A percentile compares a stretch with the other conserved stretches of the same genome.
These are phyloP conservation scores for Drosophila neoperkinsi DNA, from an alignment of 2,888 invertebrate species.

Conservation along the genomic window DNA sequence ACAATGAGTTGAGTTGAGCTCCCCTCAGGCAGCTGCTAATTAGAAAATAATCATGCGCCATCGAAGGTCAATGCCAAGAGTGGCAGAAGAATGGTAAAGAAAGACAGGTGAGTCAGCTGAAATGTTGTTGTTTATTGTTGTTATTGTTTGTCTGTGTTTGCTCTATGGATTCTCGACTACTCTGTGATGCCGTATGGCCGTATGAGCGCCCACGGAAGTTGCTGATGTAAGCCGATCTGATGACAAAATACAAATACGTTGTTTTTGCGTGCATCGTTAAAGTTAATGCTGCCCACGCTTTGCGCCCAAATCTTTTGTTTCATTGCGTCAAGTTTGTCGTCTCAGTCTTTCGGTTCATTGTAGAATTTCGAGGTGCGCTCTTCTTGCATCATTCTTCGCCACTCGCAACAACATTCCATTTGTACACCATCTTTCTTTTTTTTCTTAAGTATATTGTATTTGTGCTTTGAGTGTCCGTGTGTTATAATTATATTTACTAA, in stretches of 20 bases:
- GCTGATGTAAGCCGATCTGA: constrained; percentile 40
- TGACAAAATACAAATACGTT: constrained; percentile 22
- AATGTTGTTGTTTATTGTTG: constrained; percentile 4
- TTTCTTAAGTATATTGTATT: neutral
- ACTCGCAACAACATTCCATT: constrained; percentile 49
- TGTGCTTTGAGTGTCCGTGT: constrained; percentile 18
- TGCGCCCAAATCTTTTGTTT: neutral
- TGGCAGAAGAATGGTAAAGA: constrained; percentile 10
- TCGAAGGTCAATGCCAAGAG: constrained; percentile 69
- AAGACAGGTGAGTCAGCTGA: constrained; percentile 51
- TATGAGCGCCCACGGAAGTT: constrained; percentile 33
- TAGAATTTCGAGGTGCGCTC: constrained; percentile 29
- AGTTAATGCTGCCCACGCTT: constrained; percentile 38
- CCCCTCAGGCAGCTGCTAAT: constrained; percentile 58
- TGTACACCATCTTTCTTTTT: constrained; percentile 2
- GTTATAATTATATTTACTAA: constrained; percentile 78
- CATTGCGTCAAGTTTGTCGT: constrained; percentile 49
- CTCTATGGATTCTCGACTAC: neutral
- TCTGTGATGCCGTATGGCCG: constrained; percentile 5
- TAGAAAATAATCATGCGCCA: constrained; percentile 70
- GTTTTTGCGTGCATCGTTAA: constrained; percentile 16
- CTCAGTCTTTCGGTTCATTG: constrained; percentile 51
- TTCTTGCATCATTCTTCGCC: constrained; percentile 40
- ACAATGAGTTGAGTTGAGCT: constrained; percentile 14
- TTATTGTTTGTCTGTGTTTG: neutral